Percentiles rank a stretch among this genome's conserved stretches.
Conservation (phyloP, 2,797 vertebrate genomes). For the Chloroceryle inda region DNA sequence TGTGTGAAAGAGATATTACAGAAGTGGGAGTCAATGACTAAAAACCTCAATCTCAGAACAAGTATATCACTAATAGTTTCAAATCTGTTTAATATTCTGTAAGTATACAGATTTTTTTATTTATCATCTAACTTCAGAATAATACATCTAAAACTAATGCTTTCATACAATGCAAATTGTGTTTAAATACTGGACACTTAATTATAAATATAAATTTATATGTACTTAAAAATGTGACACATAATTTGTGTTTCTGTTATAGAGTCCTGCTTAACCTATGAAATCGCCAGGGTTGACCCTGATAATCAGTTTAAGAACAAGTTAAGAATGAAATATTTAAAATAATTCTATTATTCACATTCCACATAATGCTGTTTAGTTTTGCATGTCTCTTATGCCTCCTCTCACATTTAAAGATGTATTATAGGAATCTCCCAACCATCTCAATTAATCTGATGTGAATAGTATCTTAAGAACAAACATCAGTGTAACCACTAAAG, state of each 20-base stretch:
- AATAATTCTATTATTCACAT: neutral
- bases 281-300: neutral
- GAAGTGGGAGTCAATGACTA: neutral
- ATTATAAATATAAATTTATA: neutral
- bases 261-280: neutral
- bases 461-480: neutral
- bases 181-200: neutral
- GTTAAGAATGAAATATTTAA: neutral
- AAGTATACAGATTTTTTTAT: neutral
- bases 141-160: neutral
- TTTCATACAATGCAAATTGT: neutral
- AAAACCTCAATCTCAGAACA: neutral
- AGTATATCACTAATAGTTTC: neutral
- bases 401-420: neutral
- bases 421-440: neutral
- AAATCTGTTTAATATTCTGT: neutral
- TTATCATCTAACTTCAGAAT: slow-evolving; percentile 8
- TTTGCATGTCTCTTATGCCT: neutral
- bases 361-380: neutral
- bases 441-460: neutral
- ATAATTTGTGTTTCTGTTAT: neutral
- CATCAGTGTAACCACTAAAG: neutral
- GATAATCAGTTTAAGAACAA: neutral
- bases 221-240: neutral
- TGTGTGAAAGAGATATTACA: neutral